A percentile compares a stretch with the other conserved stretches of the same genome.
Evolutionary conservation across 92 coral and sea anemone species (phyloP).

Genomic region (Paragorgia papillata): DNA sequence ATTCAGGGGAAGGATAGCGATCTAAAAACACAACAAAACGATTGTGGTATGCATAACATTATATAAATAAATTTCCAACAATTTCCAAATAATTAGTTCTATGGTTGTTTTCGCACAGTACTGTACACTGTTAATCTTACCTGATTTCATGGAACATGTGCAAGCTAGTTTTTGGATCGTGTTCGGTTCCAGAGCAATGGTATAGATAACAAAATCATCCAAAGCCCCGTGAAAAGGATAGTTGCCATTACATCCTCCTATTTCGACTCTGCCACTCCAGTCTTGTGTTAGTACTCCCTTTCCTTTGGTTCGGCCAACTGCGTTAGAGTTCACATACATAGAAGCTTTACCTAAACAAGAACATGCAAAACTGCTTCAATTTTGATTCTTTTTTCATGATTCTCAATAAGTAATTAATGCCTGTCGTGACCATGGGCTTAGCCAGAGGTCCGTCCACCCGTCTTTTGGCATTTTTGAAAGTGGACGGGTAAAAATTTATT

Average conservation of each 20-base stretch:
- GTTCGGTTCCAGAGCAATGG: conserved; percentile 58
- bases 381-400: too few relatives aligned
- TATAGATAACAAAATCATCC: conserved; percentile 74
- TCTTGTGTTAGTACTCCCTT: conserved; percentile 63
- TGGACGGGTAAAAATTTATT: too few relatives aligned
- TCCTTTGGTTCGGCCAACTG: conserved; percentile 53
- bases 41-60: not conserved
- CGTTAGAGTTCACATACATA: conserved; percentile 59
- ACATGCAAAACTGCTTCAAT: not conserved
- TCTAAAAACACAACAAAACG: not conserved
- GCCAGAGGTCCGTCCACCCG: too few relatives aligned
- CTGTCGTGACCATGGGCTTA: too few relatives aligned
- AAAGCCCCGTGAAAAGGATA: conserved; percentile 62
- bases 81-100: too few relatives aligned
- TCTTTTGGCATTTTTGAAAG: too few relatives aligned
- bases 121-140: conserved; percentile 22
- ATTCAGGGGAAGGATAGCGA: conserved; percentile 10
- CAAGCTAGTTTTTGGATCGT: conserved; percentile 70
- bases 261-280: conserved; percentile 68
- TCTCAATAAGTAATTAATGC: too few relatives aligned
- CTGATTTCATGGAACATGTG: conserved; percentile 56
- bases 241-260: conserved; percentile 74
- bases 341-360: conserved; percentile 57
- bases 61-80: not conserved
- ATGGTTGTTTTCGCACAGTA: too few relatives aligned